Evolutionary conservation across 2,888 invertebrate genomes (phyloP), one percentile per base, ranked within the genome.

Genomic region (Diarsia mendica): DNA sequence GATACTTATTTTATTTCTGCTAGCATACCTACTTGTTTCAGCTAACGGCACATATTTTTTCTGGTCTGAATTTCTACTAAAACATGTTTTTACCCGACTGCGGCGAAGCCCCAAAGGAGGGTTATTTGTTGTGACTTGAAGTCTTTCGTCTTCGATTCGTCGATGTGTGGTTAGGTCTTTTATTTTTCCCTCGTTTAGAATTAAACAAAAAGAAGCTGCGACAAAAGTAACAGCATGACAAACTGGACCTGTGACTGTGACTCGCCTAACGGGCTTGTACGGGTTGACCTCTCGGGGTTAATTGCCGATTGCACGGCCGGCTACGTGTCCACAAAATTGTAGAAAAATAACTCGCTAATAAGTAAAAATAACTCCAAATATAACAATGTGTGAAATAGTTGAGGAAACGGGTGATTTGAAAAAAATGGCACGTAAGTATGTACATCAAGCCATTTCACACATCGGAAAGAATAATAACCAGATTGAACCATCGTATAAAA

Each of bases 41-140:
- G 72, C 4, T 87, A 85, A 85, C 83, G 87, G 87, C 64, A 83
- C 69, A 48, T 77, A 53, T 70, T 70, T 49, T 51, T 68, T 67
- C 51, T 72, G 48, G 65, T 48, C 60, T 51, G 28, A 49, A 74
- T 72, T 83, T 66, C 51, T 46, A 66, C 55, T 53, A 63, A 72
- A 73, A 55, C 49, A 61, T 73, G 23, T 48, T 83, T 65, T 72
- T n/a, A n/a, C n/a, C n/a, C n/a, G n/a, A n/a, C n/a, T n/a, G n/a
- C n/a, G n/a, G n/a, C n/a, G n/a, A n/a, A n/a, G n/a, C n/a, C n/a
- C n/a, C n/a, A n/a, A n/a, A n/a, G n/a, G n/a, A n/a, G n/a, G n/a
- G n/a, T n/a, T n/a, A n/a, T n/a, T 72, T 67, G 63, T 46, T 6
- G 39, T 55, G 15, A 15, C n/a, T 77, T 39, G 2, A 48, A 72